Percentiles rank a stretch among this genome's conserved stretches.
These are phyloP conservation scores for Pandemis cinnamomeana DNA, from an alignment of 2,888 invertebrate genomes.

Conservation along the genomic window DNA sequence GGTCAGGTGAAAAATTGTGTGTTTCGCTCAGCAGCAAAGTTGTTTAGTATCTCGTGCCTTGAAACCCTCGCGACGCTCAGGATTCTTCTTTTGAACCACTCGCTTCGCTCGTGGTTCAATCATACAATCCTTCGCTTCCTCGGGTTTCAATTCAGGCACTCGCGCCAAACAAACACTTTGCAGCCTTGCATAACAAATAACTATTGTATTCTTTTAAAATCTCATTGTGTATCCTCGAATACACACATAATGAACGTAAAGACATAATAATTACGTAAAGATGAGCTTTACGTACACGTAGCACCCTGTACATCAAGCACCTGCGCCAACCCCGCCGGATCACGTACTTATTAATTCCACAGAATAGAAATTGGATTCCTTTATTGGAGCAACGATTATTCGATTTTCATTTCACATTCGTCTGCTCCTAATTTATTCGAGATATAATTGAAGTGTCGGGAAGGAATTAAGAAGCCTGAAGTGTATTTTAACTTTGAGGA, in stretches of 20 bases:
- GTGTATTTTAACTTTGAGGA: slow-evolving; percentile 28
- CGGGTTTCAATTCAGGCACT: no score
- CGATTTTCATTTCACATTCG: slow-evolving; percentile 63
- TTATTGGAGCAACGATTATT: slow-evolving; percentile 73
- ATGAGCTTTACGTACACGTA: neutral
- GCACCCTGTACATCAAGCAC: slow-evolving; percentile 54
- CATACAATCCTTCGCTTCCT: no score
- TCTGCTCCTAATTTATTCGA: slow-evolving; percentile 69
- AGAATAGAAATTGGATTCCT: slow-evolving; percentile 71
- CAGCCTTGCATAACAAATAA: no score
- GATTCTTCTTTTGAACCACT: no score
- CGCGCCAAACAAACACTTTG: no score
- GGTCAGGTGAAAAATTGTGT: no score
- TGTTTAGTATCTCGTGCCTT: no score
- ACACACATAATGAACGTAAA: neutral
- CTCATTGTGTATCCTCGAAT: neutral
- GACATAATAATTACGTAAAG: slow-evolving; percentile 1
- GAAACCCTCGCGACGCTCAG: no score
- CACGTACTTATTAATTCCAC: slow-evolving; percentile 67
- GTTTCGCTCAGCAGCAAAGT: no score
- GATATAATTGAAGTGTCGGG: slow-evolving; percentile 65
- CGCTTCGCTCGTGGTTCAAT: no score
- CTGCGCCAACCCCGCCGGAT: slow-evolving; percentile 53
- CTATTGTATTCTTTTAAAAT: neutral
- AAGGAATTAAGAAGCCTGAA: slow-evolving; percentile 45